Conservation (phyloP, 2,888 invertebrate species). For the Polia nebulosa region DNA sequence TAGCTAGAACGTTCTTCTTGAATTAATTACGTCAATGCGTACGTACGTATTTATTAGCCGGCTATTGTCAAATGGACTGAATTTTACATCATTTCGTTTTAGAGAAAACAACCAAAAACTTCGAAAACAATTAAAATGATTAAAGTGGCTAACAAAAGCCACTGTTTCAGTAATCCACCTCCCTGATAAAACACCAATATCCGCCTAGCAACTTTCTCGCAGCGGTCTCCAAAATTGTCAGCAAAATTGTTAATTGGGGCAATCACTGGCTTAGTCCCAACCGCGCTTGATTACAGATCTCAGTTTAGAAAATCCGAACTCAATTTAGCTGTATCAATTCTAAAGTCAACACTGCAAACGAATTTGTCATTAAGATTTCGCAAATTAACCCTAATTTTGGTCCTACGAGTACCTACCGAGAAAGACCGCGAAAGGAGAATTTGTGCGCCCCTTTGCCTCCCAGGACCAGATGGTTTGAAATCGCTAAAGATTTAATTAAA, state of each 20-base stretch:
- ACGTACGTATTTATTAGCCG: too few species aligned
- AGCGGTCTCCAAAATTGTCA: constrained; percentile 38
- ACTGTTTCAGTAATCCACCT: constrained; percentile 15
- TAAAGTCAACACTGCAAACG: constrained; percentile 59
- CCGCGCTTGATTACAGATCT: constrained; percentile 54
- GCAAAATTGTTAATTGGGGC: constrained; percentile 55
- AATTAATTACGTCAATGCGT: background rate
- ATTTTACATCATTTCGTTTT: too few species aligned
- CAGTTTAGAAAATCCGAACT: constrained; percentile 58
- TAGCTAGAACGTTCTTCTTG: background rate
- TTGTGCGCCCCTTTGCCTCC: constrained; percentile 55
- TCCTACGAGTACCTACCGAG: constrained; percentile 46
- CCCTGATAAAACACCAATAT: constrained; percentile 39
- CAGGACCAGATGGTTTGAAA: constrained; percentile 81
- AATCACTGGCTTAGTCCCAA: constrained; percentile 40
- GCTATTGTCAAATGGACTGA: too few species aligned
- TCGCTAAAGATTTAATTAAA: constrained; percentile 83
- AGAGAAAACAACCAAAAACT: too few species aligned
- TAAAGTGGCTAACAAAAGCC: constrained; percentile 25
- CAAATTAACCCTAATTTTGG: constrained; percentile 62
- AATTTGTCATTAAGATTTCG: constrained; percentile 62
- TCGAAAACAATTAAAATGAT: constrained; percentile 13
- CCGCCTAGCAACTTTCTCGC: constrained; percentile 24
- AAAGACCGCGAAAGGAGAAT: constrained; percentile 70
- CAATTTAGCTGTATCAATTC: constrained; percentile 57